Evolutionary conservation across 2,113 vertebrate genomes (phyloP), one percentile per base, ranked within the genome.

Genomic region (Pachypanchax playfairii): DNA sequence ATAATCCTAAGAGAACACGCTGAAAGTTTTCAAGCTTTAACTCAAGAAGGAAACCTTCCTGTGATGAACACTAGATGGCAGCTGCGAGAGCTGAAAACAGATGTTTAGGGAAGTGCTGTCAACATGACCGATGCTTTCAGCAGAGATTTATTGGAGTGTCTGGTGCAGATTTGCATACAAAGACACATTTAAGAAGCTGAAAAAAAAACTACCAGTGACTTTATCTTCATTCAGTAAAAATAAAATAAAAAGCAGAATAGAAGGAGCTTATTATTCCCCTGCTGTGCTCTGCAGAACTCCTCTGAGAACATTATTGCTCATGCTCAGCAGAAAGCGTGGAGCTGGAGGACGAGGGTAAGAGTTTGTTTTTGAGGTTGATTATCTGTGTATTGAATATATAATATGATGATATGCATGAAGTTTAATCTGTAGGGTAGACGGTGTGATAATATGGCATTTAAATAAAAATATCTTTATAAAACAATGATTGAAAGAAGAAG

Each of bases 61-160:
- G 11, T 14, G 24, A 50, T 68, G n/a, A 47, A 68, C 86, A 72
- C 76, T 75, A 85, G 85, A 53, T 74, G 86, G 80, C 70, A 80
- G 75, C 10, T 31, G 54, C 4, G 29, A 8, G 33, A 9, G 18
- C 13, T n/a, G 21, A 55, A 17, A 31, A 13, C 49, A 38, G 25
- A 6, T 6, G 13, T 22, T 39, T 8, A 38, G 8, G 20, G 46
- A 17, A 29, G 43, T 21, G 29, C 8, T 36, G 1, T 61, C 24
- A 42, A 29, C 25, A 20, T 70, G 69, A 67, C 58, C 46, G 28
- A 3, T 41, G 46, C 33, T 80, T 64, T 72, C 36, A 67, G 4
- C 6, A 20, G 17, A 65, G 50, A 59, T 64, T 70, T 51, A 55
- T 43, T 51, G n/a, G 8, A 42, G 8, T 41, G 35, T 58, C 38